These are phyloP conservation scores for Sternotherus odoratus DNA, from an alignment of 2,797 vertebrate species.

Conservation along the genomic window DNA sequence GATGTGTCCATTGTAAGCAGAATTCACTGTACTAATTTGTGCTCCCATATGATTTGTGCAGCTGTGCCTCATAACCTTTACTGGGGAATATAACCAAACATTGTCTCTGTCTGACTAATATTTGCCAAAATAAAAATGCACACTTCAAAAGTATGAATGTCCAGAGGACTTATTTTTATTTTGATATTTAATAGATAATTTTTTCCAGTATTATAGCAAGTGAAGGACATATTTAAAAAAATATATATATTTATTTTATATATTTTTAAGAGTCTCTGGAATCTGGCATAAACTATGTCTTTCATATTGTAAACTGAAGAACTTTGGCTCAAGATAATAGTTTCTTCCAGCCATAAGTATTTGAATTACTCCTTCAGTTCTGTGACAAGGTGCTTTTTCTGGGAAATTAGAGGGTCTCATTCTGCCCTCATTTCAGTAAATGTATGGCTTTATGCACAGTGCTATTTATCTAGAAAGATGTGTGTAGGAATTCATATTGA, in stretches of 20 bases:
- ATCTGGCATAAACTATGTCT: not conserved
- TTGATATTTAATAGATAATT: not conserved
- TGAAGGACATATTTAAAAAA: not conserved
- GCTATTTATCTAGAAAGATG: not conserved
- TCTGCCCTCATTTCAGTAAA: not conserved
- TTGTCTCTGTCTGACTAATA: conserved; percentile 45
- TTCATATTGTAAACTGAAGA: not conserved
- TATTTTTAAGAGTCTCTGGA: not conserved
- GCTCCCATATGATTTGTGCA: conserved; percentile 47
- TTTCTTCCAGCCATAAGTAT: not conserved
- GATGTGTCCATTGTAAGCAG: not conserved
- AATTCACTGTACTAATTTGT: not conserved
- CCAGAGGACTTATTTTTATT: not conserved
- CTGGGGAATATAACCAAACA: conserved; percentile 15
- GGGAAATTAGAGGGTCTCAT: not conserved
- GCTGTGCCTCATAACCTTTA: conserved; percentile 58
- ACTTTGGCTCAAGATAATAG: not conserved
- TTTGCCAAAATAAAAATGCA: conserved; percentile 28
- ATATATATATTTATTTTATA: not conserved
- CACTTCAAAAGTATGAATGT: not conserved
- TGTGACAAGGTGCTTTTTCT: not conserved
- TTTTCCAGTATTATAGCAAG: not conserved
- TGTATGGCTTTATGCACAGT: not conserved
- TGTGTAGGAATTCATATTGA: not conserved
- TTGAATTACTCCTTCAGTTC: not conserved